Evolutionary conservation across 2,888 invertebrate species (phyloP).

Genomic region (Sesia apiformis): DNA sequence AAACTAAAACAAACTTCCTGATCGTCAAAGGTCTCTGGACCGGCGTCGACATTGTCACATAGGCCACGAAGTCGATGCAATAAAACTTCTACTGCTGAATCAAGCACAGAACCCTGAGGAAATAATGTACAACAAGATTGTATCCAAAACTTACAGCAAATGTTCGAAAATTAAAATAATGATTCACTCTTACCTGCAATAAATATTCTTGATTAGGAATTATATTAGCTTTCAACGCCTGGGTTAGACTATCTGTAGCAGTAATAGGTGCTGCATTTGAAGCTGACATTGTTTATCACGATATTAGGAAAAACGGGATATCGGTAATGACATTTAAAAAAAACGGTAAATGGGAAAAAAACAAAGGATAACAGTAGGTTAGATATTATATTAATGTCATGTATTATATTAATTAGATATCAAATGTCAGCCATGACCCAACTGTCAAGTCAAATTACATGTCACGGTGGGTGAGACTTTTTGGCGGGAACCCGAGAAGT

Average conservation of each 20-base stretch:
- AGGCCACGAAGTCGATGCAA: slow-evolving; percentile 91
- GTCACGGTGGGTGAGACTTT: not conserved
- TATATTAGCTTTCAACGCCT: slow-evolving; percentile 88
- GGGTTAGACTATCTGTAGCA: slow-evolving; percentile 84
- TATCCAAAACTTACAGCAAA: not conserved
- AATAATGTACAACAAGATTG: slow-evolving; percentile 2
- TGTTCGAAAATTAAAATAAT: not conserved
- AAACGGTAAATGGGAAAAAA: too few relatives aligned
- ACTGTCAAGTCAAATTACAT: not conserved
- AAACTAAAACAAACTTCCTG: slow-evolving; percentile 93
- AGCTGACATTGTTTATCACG: slow-evolving; percentile 29
- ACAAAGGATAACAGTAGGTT: not conserved
- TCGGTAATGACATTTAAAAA: too few relatives aligned
- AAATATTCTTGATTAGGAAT: slow-evolving; percentile 96
- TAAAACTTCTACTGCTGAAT: slow-evolving; percentile 92
- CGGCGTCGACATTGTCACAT: slow-evolving; percentile 93
- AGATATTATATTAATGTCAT: too few relatives aligned
- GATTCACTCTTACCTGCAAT: slow-evolving; percentile 62
- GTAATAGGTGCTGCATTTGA: slow-evolving; percentile 72
- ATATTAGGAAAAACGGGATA: not conserved
- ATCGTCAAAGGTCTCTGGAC: slow-evolving; percentile 93
- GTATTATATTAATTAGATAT: not conserved
- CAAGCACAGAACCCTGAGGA: slow-evolving; percentile 91
- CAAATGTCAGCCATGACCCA: not conserved
- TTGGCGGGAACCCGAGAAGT: too few relatives aligned